Evolutionary conservation across 2,888 invertebrate genomes (phyloP), one percentile per base, ranked within the genome.

Genomic region (Parnassius mnemosyne): DNA sequence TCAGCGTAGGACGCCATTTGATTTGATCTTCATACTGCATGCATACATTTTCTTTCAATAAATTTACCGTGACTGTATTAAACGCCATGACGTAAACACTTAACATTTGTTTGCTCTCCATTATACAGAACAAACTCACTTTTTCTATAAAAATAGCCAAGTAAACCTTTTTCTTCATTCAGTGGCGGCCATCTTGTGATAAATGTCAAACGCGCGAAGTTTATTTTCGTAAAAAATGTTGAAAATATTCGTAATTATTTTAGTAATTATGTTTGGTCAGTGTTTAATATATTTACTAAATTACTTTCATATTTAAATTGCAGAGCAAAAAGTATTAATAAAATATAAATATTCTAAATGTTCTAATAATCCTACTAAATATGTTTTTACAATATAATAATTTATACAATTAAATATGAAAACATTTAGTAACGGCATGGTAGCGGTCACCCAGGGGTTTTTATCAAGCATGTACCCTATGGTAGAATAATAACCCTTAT

Each of bases 131-230:
- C n/a, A 53, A 49, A 60, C 53, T 11, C 10, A 47, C 49, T 11
- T 49, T 42, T 49, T 53, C 20, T 60, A 60, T 60, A 60, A 60
- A 54, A 20, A 9, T 5, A 1, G 10, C 3, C 9, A 34, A 7
- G 16, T 11, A 9, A 34, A 9, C 10, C 12, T 3, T n/a, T 11
- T 34, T 9, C 44, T 2, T 34, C 54, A 55, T 13, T 60, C 43
- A 2, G 7, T 34, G 43, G 20, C 55, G 42, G 60, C 60, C 60
- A 60, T 55, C 42, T 60, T 60, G 13, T 20, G 46, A 3, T 25
- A 53, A 3, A 53, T 60, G 60, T 60, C 60, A 60, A 51, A 43
- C 7, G 10, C 11, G 9, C 10, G 60, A 44, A 49, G 5, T 16
- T 43, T 0, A 13, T 11, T 20, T 9, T 1, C 12, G 13, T 2